Evolutionary conservation across 2,113 vertebrate genomes (phyloP).

Genomic region (Prunella fulvescens): DNA sequence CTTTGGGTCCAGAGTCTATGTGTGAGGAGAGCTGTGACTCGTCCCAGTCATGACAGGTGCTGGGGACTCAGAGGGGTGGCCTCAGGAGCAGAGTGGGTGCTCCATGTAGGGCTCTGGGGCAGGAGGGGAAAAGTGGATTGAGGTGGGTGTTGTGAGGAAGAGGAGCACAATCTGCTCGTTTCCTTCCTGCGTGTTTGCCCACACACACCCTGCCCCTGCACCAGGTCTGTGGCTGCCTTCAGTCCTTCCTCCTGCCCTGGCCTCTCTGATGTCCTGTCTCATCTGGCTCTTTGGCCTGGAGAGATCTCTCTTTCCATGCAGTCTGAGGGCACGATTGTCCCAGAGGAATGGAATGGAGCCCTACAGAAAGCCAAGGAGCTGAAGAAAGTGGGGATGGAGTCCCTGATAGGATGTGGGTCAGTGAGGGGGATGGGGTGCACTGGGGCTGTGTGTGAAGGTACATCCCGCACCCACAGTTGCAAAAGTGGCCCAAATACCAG

Average conservation of each 20-base stretch:
- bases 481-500: background rate
- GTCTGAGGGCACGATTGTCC: background rate
- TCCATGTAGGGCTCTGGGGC: background rate
- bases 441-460: background rate
- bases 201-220: background rate
- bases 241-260: background rate
- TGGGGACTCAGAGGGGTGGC: background rate
- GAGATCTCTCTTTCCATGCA: fast-evolving
- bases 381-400: background rate
- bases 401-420: background rate
- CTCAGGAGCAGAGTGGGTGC: background rate
- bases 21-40: background rate
- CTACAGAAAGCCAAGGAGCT: background rate
- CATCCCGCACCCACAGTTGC: fast-evolving
- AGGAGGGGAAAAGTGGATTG: background rate
- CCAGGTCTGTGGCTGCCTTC: background rate
- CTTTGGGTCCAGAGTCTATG: slow-evolving; percentile 26
- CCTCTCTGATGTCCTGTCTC: background rate
- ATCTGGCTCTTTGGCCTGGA: background rate
- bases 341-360: fast-evolving
- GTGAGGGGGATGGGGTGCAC: background rate
- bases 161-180: fast-evolving
- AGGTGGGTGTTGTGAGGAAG: background rate
- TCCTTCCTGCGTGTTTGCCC: background rate
- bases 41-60: background rate